phyloP scores from a whole-genome alignment of 2,113 vertebrate genomes.

The Plestiodon gilberti region DNA sequence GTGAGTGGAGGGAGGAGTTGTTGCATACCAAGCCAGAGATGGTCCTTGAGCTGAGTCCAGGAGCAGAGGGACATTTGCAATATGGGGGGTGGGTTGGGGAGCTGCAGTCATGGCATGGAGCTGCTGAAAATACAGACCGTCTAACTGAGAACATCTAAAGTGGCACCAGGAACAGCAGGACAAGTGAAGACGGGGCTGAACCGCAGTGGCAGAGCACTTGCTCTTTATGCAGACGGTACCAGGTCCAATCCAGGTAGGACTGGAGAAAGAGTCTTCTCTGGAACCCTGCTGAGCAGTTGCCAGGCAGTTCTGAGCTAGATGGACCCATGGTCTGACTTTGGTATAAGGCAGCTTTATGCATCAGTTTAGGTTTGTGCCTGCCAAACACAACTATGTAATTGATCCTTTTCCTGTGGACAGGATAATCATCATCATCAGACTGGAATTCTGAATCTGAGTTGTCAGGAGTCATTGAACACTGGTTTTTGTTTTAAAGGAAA shows the following conservation, averaged over 20 bases:
- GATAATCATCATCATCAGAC: background rate
- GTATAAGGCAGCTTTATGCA: no score
- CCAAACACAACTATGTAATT: background rate
- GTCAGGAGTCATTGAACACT: background rate
- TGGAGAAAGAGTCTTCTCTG: no score
- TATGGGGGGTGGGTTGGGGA: background rate
- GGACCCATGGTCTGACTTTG: no score
- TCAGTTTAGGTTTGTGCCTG: no score
- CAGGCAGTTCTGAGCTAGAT: no score
- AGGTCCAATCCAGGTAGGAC: no score
- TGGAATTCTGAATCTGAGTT: background rate
- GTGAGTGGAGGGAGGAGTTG: no score
- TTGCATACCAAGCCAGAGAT: background rate
- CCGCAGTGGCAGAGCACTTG: no score
- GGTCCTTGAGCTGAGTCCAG: background rate
- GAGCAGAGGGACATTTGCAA: background rate
- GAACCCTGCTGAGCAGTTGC: no score
- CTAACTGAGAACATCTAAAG: background rate
- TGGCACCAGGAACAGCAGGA: background rate
- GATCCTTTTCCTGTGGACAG: background rate
- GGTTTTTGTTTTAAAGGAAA: background rate
- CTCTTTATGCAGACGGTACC: no score
- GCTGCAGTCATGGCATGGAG: background rate
- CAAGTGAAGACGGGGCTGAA: background rate
- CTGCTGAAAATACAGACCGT: background rate